Percentiles rank a stretch among this genome's conserved stretches.
These are phyloP conservation scores for Agriopis aurantiaria DNA, from an alignment of 2,888 invertebrate genomes.

Conservation along the genomic window DNA sequence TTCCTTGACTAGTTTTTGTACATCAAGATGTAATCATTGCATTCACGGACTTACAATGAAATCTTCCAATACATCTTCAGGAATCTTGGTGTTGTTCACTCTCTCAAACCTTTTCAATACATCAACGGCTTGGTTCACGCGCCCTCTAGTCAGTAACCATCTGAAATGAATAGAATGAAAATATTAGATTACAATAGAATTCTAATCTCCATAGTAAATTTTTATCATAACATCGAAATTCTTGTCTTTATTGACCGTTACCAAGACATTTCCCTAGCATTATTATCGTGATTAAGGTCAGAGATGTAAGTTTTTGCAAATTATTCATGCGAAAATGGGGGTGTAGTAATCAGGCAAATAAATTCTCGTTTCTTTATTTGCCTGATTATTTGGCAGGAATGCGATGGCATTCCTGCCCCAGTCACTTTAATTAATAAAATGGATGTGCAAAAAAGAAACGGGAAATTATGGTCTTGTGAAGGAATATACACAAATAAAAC, in stretches of 20 bases:
- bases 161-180: constrained; percentile 46
- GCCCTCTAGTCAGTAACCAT: constrained; percentile 75
- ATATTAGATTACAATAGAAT: background rate
- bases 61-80: constrained; percentile 78
- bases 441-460: no score
- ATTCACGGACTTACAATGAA: constrained; percentile 71
- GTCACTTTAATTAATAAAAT: background rate
- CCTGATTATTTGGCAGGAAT: no score
- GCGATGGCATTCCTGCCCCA: background rate
- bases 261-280: no score
- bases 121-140: constrained; percentile 73
- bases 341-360: no score
- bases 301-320: no score
- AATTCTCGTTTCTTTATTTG: no score
- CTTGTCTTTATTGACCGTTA: no score
- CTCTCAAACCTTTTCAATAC: constrained; percentile 75
- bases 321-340: no score
- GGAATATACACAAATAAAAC: background rate
- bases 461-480: background rate
- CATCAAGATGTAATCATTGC: background rate
- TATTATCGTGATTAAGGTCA: no score
- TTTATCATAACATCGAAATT: background rate
- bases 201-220: background rate
- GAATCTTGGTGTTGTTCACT: constrained; percentile 77
- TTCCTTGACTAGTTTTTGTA: background rate